Percentiles rank a stretch among this genome's conserved stretches.
Evolutionary conservation across 2,113 vertebrate species (phyloP).

Genomic region (Anarrhichthys ocellatus): DNA sequence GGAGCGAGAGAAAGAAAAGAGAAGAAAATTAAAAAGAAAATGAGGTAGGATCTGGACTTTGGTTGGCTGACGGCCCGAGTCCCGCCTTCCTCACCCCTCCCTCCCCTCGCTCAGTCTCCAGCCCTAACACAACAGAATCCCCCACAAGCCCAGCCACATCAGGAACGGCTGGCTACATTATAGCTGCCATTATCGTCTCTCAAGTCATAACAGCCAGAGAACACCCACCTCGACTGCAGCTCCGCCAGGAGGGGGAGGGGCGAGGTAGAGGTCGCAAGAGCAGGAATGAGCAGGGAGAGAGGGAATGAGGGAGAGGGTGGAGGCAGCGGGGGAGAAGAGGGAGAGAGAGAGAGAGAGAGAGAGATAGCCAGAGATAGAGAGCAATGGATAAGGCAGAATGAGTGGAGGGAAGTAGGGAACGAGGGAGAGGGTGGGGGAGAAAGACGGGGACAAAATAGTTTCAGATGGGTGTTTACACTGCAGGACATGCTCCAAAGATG

Average conservation of each 20-base stretch:
- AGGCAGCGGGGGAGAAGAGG: constrained; percentile 51
- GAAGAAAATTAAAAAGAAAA: constrained; percentile 48
- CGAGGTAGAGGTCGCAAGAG: constrained; percentile 49
- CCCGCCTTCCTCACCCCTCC: constrained; percentile 51
- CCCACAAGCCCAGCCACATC: constrained; percentile 83
- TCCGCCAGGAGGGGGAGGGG: constrained; percentile 69
- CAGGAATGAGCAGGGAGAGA: constrained; percentile 68
- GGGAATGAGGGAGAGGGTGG: constrained; percentile 61
- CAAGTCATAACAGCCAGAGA: constrained; percentile 90
- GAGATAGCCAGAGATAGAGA: constrained; percentile 60
- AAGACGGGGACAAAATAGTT: constrained; percentile 51
- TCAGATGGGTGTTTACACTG: constrained; percentile 70
- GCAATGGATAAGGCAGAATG: constrained; percentile 51
- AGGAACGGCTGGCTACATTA: constrained; percentile 87
- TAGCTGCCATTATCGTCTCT: constrained; percentile 89
- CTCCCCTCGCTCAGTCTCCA: constrained; percentile 57
- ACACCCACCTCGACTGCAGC: constrained; percentile 88
- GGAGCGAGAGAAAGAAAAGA: constrained; percentile 50
- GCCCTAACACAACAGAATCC: constrained; percentile 79
- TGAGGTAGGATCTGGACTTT: constrained; percentile 57
- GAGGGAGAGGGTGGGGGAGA: constrained; percentile 48
- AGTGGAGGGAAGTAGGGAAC: constrained; percentile 42
- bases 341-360: constrained; percentile 5
- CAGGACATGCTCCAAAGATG: constrained; percentile 48
- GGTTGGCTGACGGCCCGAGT: constrained; percentile 71